Conservation (phyloP, 2,113 vertebrate genomes). For the Tachysurus vachellii region DNA sequence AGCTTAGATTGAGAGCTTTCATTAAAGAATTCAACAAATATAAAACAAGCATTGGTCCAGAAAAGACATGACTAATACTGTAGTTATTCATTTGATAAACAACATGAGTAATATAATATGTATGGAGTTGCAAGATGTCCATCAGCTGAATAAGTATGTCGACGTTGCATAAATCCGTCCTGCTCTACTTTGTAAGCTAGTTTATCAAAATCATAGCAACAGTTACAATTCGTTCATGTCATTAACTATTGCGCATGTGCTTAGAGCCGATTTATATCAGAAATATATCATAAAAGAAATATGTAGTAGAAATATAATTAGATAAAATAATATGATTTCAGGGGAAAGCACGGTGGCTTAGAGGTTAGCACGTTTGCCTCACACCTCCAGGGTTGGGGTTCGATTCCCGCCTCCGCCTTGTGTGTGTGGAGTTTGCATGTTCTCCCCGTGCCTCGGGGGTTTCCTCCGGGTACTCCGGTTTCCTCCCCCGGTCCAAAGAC, state of each 20-base stretch:
- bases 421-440: too few relatives aligned
- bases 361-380: too few relatives aligned
- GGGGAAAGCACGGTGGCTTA: too few relatives aligned
- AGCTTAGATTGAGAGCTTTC: background rate
- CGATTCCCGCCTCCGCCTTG: too few relatives aligned
- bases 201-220: background rate
- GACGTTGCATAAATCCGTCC: background rate
- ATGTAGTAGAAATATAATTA: too few relatives aligned
- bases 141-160: too few relatives aligned
- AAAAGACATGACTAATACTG: background rate
- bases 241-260: background rate
- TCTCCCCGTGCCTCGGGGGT: too few relatives aligned
- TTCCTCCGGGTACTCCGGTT: too few relatives aligned
- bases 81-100: background rate
- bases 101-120: background rate
- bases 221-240: background rate
- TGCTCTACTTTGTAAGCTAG: background rate
- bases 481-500: too few relatives aligned
- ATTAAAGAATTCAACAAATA: background rate
- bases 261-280: background rate
- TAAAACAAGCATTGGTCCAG: background rate
- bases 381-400: too few relatives aligned
- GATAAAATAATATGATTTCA: constrained; percentile 8
- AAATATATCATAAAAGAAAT: too few relatives aligned
- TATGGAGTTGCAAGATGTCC: background rate